Evolutionary conservation across 2,888 invertebrate species (phyloP), one percentile per base, ranked within the genome.

Genomic region (Eupithecia pulchellata): DNA sequence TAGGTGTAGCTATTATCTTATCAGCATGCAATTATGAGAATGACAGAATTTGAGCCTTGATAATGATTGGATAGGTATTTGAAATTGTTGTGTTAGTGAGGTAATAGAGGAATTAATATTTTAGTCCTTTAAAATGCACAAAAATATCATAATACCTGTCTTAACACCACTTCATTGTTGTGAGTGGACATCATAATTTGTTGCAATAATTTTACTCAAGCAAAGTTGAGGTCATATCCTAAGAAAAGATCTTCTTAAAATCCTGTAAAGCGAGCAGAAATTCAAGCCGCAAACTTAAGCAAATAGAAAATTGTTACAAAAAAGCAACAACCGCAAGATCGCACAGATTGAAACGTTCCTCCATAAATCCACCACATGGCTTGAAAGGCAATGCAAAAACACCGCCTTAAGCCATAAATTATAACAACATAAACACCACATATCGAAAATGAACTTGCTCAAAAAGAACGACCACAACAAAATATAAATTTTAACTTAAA

Each of bases 401-500:
- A 85, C 86, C 88, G 90, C 92, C 85, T 77, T 70, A 25, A 79
- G 89, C 84, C 77, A 90, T 93, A 93, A 92, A 93, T 92, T 91
- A 92, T 88, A 88, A 85, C 84, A 86, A 87, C 87, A 88, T 89
- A 90, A 90, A 90, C 90, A 89, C 88, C 89, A 88, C 85, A 87
- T 89, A 88, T 87, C 83, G 74, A 76, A 77, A 75, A 77, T 62
- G 61, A 84, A 83, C 83, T 64, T 58, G 29, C 32, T 68, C 69
- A 66, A 77, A 77, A 76, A 75, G 75, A 69, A 27, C 82, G 85
- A 90, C 91, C 90, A 90, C 91, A 92, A 91, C 87, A 85, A 47
- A 47, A 84, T 82, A 92, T 93, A 93, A 94, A 94, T 93, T 91
- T 90, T 80, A 89, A 87, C 84, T 84, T 92, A 93, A 94, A 89